These are phyloP conservation scores for Drosophila rubida DNA, from an alignment of 2,888 invertebrate genomes.

Conservation along the genomic window DNA sequence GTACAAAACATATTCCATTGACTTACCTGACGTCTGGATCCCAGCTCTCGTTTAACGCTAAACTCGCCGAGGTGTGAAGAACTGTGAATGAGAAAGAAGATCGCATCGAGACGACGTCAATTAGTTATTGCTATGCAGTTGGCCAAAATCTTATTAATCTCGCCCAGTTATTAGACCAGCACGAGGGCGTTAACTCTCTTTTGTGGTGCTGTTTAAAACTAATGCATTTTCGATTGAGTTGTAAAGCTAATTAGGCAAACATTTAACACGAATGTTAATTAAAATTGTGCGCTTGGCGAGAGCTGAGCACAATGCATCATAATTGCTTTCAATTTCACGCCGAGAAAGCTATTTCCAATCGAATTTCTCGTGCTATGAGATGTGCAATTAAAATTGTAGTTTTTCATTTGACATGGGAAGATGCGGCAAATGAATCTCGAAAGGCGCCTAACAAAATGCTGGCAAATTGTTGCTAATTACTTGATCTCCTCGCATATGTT, in stretches of 20 bases:
- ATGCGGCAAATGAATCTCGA: constrained; percentile 6
- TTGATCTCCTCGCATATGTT: background rate
- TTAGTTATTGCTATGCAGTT: constrained; percentile 41
- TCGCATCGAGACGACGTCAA: constrained; percentile 48
- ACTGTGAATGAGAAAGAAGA: constrained; percentile 87
- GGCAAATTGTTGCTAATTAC: constrained; percentile 13
- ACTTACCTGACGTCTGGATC: constrained; percentile 94
- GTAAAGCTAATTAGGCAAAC: constrained; percentile 64
- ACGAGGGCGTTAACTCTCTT: constrained; percentile 22
- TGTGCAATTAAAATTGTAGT: constrained; percentile 26
- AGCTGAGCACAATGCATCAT: constrained; percentile 2
- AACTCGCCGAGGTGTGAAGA: constrained; percentile 98
- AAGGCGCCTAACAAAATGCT: constrained; percentile 2
- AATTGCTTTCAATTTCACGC: constrained; percentile 23
- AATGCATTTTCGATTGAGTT: constrained; percentile 62
- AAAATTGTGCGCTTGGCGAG: constrained; percentile 9
- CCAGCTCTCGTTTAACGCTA: constrained; percentile 99
- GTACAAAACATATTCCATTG: background rate
- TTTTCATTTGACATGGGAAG: constrained; percentile 30
- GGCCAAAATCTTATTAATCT: constrained; percentile 19
- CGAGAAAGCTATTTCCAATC: constrained; percentile 37
- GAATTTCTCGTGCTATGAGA: background rate
- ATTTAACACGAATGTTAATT: constrained; percentile 53
- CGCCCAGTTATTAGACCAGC: constrained; percentile 51
- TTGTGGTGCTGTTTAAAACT: background rate